A percentile compares a stretch with the other conserved stretches of the same genome.
phyloP scores from a whole-genome alignment of 2,113 vertebrate genomes.

The Rallus limicola region DNA sequence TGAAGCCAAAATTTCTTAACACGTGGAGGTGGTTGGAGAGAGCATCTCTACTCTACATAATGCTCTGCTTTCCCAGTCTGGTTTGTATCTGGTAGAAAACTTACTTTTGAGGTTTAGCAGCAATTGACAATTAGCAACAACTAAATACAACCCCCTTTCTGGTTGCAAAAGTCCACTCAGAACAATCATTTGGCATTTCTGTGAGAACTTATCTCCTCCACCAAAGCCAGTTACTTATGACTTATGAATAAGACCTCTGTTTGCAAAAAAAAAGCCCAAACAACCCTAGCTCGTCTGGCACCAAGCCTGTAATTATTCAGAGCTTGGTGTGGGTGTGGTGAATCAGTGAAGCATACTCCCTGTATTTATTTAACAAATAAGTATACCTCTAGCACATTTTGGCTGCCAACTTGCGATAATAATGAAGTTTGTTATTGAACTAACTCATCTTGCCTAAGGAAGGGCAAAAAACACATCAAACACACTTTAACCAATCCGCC shows the following conservation, averaged over 20 bases:
- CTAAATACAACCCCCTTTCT: neutral
- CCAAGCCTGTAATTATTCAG: slow-evolving; percentile 44
- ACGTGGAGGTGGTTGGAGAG: neutral
- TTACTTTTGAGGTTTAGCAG: neutral
- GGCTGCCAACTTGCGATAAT: neutral
- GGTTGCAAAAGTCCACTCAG: neutral
- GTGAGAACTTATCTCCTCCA: neutral
- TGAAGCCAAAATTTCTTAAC: neutral
- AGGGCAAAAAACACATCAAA: neutral
- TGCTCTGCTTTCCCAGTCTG: neutral
- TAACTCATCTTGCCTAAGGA: slow-evolving; percentile 39
- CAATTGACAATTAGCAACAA: neutral
- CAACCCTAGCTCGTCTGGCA: slow-evolving; percentile 1
- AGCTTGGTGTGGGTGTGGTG: neutral
- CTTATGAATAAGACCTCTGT: slow-evolving; percentile 30
- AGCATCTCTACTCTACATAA: neutral
- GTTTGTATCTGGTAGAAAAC: neutral
- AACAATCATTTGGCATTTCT: neutral
- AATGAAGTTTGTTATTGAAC: slow-evolving; percentile 27
- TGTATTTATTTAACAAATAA: slow-evolving; percentile 63
- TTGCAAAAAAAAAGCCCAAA: neutral
- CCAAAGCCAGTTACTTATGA: slow-evolving; percentile 28
- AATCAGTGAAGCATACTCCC: slow-evolving; percentile 24
- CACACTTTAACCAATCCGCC: neutral
- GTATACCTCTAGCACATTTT: neutral